Evolutionary conservation across 2,113 vertebrate species (phyloP), one percentile per base, ranked within the genome.

Genomic region (Eolophus roseicapilla): DNA sequence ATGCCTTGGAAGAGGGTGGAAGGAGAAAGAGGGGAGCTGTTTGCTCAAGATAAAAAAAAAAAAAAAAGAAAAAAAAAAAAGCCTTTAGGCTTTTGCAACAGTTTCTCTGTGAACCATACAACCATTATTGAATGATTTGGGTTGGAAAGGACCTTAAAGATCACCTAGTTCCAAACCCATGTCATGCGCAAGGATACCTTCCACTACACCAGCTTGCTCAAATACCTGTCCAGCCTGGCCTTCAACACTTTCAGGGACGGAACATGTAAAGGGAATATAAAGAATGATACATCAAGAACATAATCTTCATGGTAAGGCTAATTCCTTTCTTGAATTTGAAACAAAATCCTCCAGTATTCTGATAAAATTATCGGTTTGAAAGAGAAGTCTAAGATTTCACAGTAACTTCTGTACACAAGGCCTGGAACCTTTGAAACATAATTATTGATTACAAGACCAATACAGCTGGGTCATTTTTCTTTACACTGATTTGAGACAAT

Each of bases 1-100:
- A 8, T 60, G 57, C 43, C 31, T 70, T 49, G 6, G 31, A 39
- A 2, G 3, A 0, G 7, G 0, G 3, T 44, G 9, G 12, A 69
- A 8, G 6, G 1, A 84, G 4, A 69, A 73, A 43, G 17, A 27
- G 7, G 18, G 11, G 17, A 76, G 3, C 5, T 43, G 8, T 27
- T 2, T 37, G 27, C 11, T 2, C 6, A 77, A 60, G 20, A 41
- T 20, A 7, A 55, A 62, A 71, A 1, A 55, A 62, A 67, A 27
- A 10, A 47, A 1, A 10, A 29, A 25, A 8, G 50, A 62, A 1
- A 55, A 62, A 67, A 27, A 9, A 47, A 1, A 10, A 29, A 25
- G 5, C 7, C 33, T 74, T 77, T 11, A 49, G 3, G 11, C 13
- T 60, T 75, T 70, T n/a, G 10, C 35, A 65, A 53, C 13, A 37